These are phyloP conservation scores for Trachelipus rathkii DNA, from an alignment of 1,140 invertebrate species.

Conservation along the genomic window DNA sequence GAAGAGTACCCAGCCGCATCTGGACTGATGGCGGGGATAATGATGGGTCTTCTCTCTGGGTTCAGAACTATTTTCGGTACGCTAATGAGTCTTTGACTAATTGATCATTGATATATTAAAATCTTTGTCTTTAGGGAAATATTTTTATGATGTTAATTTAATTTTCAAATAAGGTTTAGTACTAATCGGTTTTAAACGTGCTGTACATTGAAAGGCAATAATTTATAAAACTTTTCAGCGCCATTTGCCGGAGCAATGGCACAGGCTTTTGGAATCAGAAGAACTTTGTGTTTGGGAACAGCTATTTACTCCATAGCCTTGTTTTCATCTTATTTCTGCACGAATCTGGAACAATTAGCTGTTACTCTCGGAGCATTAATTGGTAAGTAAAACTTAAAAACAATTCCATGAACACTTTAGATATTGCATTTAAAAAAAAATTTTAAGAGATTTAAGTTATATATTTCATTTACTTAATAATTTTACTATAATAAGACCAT, in stretches of 20 bases:
- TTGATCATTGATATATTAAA: neutral
- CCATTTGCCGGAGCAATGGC: neutral
- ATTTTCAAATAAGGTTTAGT: too few relatives aligned
- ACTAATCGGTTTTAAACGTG: too few relatives aligned
- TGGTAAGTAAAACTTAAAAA: neutral
- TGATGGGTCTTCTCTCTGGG: constrained; percentile 21
- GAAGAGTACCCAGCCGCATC: constrained; percentile 12
- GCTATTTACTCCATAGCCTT: neutral
- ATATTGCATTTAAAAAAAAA: too few relatives aligned
- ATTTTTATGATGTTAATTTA: too few relatives aligned
- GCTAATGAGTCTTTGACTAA: neutral
- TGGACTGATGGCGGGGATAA: constrained; percentile 1
- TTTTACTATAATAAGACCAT: too few relatives aligned
- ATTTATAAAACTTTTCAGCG: too few relatives aligned
- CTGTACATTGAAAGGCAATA: neutral
- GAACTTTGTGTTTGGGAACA: neutral
- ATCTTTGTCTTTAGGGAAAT: too few relatives aligned
- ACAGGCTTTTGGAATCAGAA: neutral
- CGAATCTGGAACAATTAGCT: neutral
- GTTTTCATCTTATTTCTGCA: neutral
- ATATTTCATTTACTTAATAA: too few relatives aligned
- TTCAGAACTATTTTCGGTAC: constrained; percentile 22
- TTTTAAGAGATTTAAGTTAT: too few relatives aligned
- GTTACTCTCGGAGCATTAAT: neutral
- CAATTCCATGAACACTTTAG: too few relatives aligned